Evolutionary conservation across 2,888 invertebrate genomes (phyloP).

Genomic region (Eurytoma adleriae): DNA sequence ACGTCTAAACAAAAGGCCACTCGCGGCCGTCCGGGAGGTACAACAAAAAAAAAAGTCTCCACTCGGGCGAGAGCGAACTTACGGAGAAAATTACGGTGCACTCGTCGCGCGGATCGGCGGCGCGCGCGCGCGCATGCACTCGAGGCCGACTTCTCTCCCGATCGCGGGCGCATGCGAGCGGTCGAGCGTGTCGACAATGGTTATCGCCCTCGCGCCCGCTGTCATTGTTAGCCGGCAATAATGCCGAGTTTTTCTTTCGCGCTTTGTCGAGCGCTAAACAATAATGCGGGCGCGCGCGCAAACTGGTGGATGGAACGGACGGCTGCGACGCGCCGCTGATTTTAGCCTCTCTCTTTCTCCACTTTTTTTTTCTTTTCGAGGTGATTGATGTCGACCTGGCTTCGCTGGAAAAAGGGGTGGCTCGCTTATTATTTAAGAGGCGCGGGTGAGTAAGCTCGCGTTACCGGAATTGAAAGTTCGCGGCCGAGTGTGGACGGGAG

Average conservation of each 20-base stretch:
- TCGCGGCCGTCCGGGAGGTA: neutral
- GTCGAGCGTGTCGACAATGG: constrained; percentile 35
- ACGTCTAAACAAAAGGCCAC: neutral
- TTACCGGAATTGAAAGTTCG: neutral
- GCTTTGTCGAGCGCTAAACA: neutral
- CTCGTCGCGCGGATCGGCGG: neutral
- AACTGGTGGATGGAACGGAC: no score
- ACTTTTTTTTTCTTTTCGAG: neutral
- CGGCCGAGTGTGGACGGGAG: no score
- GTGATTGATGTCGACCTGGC: neutral
- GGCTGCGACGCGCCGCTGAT: no score
- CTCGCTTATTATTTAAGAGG: constrained; percentile 29
- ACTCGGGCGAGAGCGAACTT: neutral
- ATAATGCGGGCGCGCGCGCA: neutral
- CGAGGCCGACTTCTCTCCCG: no score
- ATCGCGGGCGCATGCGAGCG: neutral
- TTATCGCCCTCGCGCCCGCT: constrained; percentile 45
- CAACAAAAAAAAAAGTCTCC: neutral
- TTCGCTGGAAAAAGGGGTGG: no score
- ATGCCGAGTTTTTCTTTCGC: constrained; percentile 4
- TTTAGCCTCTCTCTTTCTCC: no score
- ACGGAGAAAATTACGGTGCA: neutral
- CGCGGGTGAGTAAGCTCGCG: neutral
- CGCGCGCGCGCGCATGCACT: no score
- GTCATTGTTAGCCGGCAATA: constrained; percentile 15